phyloP scores from a whole-genome alignment of 2,113 vertebrate genomes.

The Macrotus californicus region DNA sequence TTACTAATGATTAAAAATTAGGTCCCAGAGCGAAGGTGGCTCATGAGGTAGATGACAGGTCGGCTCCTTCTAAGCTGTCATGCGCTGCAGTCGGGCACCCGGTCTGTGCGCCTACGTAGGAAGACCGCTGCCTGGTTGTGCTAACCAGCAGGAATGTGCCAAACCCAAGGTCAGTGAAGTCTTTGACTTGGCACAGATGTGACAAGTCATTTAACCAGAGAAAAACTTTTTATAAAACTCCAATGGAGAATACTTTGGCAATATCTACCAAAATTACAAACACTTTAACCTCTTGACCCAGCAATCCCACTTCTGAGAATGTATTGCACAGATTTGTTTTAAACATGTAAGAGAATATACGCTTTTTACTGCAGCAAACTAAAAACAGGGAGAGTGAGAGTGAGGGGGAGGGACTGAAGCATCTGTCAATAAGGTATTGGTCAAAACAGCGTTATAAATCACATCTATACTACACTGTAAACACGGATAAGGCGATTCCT shows the following conservation, averaged over 20 bases:
- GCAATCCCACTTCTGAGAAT: not conserved
- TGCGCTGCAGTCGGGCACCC: not conserved
- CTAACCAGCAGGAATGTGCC: not conserved
- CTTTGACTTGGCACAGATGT: not conserved
- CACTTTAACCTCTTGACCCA: not conserved
- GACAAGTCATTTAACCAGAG: not conserved
- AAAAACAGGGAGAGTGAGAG: not conserved
- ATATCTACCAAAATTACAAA: not conserved
- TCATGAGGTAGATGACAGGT: not conserved
- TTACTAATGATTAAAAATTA: constrained; percentile 14
- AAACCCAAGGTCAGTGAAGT: not conserved
- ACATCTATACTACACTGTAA: not conserved
- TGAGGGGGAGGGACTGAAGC: not conserved
- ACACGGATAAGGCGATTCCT: not conserved
- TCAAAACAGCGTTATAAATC: not conserved
- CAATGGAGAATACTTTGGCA: not conserved
- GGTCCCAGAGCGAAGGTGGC: not conserved
- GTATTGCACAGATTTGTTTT: not conserved
- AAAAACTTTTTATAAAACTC: not conserved
- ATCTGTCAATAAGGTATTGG: not conserved
- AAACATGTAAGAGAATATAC: not conserved
- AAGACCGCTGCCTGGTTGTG: not conserved
- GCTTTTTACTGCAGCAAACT: not conserved
- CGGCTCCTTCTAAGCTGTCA: not conserved
- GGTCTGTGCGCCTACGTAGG: not conserved